These are phyloP conservation scores for Astur gentilis DNA, from an alignment of 2,113 vertebrate genomes.

Conservation along the genomic window DNA sequence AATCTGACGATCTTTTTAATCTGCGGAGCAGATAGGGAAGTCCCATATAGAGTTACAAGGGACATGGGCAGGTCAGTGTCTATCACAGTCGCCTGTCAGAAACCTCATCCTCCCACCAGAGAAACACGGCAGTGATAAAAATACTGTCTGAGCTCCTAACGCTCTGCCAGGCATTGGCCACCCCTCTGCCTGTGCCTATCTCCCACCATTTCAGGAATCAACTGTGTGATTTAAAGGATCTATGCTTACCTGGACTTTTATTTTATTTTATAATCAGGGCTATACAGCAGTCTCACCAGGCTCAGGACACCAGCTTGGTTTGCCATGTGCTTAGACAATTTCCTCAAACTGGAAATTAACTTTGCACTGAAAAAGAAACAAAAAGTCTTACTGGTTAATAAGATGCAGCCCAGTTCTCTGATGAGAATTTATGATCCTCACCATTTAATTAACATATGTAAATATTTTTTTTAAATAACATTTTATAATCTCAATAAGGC, in stretches of 20 bases:
- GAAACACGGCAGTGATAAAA: not conserved
- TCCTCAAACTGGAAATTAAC: not conserved
- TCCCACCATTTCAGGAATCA: not conserved
- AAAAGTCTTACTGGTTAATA: not conserved
- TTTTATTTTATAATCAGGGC: not conserved
- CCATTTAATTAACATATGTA: constrained; percentile 55
- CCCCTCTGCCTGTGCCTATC: not conserved
- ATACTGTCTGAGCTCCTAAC: not conserved
- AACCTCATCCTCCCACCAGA: not conserved
- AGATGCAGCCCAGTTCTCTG: not conserved
- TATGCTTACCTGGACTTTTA: not conserved
- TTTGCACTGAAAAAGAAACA: not conserved
- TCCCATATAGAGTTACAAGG: not conserved
- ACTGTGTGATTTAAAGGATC: not conserved
- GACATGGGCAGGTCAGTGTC: not conserved
- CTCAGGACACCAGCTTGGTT: not conserved
- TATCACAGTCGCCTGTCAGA: not conserved
- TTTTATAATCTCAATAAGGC: constrained; percentile 44
- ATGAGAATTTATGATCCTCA: constrained; percentile 30
- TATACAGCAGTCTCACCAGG: not conserved
- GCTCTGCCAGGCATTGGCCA: not conserved
- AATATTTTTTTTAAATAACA: constrained; percentile 50
- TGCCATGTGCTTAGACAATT: not conserved
- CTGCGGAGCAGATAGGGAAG: not conserved
- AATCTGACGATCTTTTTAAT: not conserved